Evolutionary conservation across 1,140 invertebrate genomes (phyloP).

Genomic region (Trigoniulus corallinus): DNA sequence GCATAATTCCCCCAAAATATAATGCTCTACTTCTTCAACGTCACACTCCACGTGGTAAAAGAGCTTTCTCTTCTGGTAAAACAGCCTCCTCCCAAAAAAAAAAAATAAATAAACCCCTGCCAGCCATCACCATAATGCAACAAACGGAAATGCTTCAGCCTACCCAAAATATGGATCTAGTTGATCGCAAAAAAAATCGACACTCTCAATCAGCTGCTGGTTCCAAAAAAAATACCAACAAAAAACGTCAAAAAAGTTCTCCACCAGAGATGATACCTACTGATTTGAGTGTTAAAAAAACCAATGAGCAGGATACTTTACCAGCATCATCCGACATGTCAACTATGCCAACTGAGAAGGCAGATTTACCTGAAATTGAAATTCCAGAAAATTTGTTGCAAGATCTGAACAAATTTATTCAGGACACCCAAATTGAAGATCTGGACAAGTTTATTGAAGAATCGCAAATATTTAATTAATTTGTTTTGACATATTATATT

Average conservation of each 20-base stretch:
- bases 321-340: neutral
- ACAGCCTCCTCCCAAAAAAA: too few relatives aligned
- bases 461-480: neutral
- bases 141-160: too few relatives aligned
- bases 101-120: too few relatives aligned
- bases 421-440: neutral
- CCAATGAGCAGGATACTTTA: neutral
- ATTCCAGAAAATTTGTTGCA: neutral
- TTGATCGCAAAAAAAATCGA: too few relatives aligned
- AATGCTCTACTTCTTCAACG: neutral
- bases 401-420: neutral
- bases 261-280: too few relatives aligned
- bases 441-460: neutral
- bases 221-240: too few relatives aligned
- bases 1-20: neutral
- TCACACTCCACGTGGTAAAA: neutral
- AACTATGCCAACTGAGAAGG: neutral
- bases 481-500: neutral
- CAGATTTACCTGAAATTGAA: neutral
- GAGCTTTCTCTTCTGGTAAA: neutral
- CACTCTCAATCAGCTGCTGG: too few relatives aligned
- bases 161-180: too few relatives aligned
- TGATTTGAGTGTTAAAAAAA: neutral
- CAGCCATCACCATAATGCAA: too few relatives aligned
- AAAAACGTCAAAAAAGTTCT: too few relatives aligned